Conservation (phyloP, 2,113 vertebrate species). For the Thryonomys swinderianus region DNA sequence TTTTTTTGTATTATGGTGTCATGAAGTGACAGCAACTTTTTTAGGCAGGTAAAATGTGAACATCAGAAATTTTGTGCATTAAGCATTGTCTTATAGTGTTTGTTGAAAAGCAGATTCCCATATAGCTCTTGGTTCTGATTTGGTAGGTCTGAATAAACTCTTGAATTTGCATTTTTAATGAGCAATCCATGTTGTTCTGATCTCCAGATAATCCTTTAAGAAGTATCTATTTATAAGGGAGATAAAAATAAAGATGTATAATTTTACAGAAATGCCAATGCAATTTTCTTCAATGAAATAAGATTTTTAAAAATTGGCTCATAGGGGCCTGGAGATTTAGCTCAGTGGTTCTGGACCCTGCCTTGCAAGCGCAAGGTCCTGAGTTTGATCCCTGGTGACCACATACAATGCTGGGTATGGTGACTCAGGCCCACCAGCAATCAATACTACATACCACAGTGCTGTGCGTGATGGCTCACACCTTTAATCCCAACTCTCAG, state of each 20-base stretch:
- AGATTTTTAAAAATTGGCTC: background rate
- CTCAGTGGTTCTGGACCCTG: too few relatives aligned
- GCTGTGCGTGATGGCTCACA: too few relatives aligned
- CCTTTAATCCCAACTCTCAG: too few relatives aligned
- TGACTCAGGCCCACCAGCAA: too few relatives aligned
- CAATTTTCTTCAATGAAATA: slow-evolving; percentile 20
- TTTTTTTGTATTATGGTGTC: background rate
- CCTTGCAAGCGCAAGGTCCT: too few relatives aligned
- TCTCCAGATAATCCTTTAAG: slow-evolving; percentile 34
- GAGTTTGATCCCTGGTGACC: too few relatives aligned
- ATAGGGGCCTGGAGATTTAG: too few relatives aligned
- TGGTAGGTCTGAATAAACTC: background rate
- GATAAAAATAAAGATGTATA: background rate
- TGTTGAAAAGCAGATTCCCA: background rate
- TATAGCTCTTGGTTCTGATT: background rate
- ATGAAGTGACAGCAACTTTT: background rate
- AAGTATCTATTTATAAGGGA: background rate
- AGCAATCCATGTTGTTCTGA: slow-evolving; percentile 2
- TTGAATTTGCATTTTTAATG: slow-evolving; percentile 34
- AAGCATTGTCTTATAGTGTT: background rate
- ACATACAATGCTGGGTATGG: too few relatives aligned
- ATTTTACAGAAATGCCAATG: background rate
- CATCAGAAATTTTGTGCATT: background rate
- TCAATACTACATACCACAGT: too few relatives aligned
- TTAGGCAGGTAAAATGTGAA: slow-evolving; percentile 9